Evolutionary conservation across 2,888 invertebrate species (phyloP), one percentile per base, ranked within the genome.

Genomic region (Nysson spinosus): DNA sequence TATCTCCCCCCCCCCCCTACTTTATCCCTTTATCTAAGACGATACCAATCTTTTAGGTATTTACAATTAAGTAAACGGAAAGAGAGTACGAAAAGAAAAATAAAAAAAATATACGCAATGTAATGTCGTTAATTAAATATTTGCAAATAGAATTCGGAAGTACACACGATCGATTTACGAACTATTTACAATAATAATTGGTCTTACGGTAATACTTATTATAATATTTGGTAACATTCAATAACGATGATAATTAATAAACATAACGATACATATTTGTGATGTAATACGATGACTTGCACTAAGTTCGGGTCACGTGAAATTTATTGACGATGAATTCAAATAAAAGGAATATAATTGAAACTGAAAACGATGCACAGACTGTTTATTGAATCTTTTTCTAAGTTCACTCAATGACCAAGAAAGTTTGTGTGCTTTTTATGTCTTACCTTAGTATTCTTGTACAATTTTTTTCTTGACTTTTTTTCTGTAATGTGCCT

Each of bases 301-400:
- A 79, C 82, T 83, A 78, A 85, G 82, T 83, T 79, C 85, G 86
- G 83, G 86, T 86, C 85, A 85, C 83, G 83, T 82, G 83, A 84
- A 82, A 83, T 79, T 83, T 84, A 83, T 86, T 85, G 84, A 86
- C 84, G 84, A 85, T 85, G 83, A 85, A 85, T 85, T 86, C 81
- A 84, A 87, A 86, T 87, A 87, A 87, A 85, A 87, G 81, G 81
- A 86, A 85, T 87, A 84, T 85, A 85, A 86, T 83, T 85, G 79
- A 87, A 85, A 86, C 79, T 84, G 79, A 84, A 85, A 83, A 74
- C 78, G 78, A 84, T 79, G 80, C 78, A 82, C 80, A 85, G 83
- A 85, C 79, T 86, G 82, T 86, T 78, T 78, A 77, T 83, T 83
- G 81, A 71, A 71, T 76, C 75, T 65, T 57, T 77, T 58, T 64